Evolutionary conservation across 2,888 invertebrate species (phyloP).

Genomic region (Chrysomela aeneicollis): DNA sequence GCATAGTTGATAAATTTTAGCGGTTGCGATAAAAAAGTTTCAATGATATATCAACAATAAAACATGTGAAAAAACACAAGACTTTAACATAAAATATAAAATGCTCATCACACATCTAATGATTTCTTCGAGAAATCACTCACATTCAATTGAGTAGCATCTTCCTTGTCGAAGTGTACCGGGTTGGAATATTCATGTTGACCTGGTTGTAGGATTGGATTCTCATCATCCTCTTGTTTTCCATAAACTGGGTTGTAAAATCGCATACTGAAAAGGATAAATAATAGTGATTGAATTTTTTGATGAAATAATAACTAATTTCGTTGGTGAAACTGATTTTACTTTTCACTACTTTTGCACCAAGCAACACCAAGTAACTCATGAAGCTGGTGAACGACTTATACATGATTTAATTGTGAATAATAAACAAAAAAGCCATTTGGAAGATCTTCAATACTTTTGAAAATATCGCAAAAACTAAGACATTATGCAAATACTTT

Average conservation of each 20-base stretch:
- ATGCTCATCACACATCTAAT: constrained; percentile 15
- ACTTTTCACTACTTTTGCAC: too few species aligned
- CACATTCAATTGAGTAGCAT: constrained; percentile 8
- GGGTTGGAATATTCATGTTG: constrained; percentile 58
- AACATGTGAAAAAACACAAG: neutral
- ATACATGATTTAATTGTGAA: too few species aligned
- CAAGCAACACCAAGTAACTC: too few species aligned
- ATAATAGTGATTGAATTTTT: neutral
- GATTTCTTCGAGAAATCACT: constrained; percentile 16
- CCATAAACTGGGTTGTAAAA: constrained; percentile 56
- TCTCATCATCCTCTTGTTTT: constrained; percentile 44
- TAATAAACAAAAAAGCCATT: too few species aligned
- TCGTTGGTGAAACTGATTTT: too few species aligned
- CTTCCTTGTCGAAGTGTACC: constrained; percentile 29
- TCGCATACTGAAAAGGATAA: constrained; percentile 50
- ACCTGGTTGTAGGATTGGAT: constrained; percentile 50
- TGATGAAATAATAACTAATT: too few species aligned
- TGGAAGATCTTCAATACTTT: too few species aligned
- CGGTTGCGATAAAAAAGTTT: neutral
- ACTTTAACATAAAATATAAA: constrained; percentile 12
- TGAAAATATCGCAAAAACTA: too few species aligned
- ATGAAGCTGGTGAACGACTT: too few species aligned
- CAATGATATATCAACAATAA: constrained; percentile 14
- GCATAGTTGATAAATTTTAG: too few species aligned
- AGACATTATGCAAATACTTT: too few species aligned